Percentiles rank a stretch among this genome's conserved stretches.
Evolutionary conservation across 2,797 vertebrate species (phyloP).

Genomic region (Choloepus didactylus): DNA sequence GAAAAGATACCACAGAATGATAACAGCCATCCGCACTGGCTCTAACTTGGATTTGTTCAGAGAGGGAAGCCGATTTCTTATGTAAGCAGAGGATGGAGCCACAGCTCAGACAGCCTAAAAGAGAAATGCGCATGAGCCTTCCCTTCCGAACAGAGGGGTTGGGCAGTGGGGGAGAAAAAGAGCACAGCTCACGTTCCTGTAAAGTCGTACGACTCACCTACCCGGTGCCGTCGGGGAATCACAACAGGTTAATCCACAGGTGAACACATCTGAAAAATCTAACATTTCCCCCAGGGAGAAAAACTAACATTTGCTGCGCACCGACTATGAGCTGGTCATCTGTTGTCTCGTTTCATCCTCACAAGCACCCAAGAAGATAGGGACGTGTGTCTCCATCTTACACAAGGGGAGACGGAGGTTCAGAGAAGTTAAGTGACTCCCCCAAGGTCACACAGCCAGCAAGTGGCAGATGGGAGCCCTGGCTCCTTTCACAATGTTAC

Average conservation of each 20-base stretch:
- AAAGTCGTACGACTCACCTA: accelerated
- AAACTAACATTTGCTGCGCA: background rate
- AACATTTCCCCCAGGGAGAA: background rate
- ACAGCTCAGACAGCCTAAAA: background rate
- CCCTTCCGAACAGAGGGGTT: background rate
- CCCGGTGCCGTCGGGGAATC: background rate
- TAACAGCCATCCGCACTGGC: accelerated
- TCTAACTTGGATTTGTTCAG: background rate
- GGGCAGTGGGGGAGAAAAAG: background rate
- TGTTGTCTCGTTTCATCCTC: background rate
- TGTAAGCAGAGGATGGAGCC: background rate
- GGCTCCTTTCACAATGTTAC: background rate
- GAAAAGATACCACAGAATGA: background rate
- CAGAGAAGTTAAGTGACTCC: background rate
- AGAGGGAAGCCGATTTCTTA: background rate
- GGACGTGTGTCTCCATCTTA: accelerated
- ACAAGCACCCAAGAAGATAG: too few relatives aligned
- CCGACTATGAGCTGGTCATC: background rate
- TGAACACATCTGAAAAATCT: background rate
- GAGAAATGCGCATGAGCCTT: accelerated
- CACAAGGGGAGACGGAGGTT: background rate
- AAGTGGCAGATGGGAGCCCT: background rate
- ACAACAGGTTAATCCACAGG: background rate
- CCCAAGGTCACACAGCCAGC: background rate
- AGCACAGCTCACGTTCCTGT: background rate